phyloP scores from a whole-genome alignment of 2,113 vertebrate species.

The Plectropomus leopardus region DNA sequence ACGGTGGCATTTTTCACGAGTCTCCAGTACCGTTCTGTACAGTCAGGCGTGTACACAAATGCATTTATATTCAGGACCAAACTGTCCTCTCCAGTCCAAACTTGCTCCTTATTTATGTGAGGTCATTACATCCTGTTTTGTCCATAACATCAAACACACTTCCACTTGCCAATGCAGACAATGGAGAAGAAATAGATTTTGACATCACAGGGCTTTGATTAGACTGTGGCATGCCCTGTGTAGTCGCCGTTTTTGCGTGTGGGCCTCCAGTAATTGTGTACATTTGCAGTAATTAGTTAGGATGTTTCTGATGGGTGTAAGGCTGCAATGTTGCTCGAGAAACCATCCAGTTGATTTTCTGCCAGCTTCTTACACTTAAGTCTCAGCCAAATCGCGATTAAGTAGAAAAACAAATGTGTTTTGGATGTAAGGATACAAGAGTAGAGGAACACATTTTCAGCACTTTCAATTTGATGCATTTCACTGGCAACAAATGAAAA shows the following conservation, averaged over 20 bases:
- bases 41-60: background rate
- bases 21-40: slow-evolving; percentile 23
- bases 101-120: slow-evolving; percentile 60
- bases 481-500: background rate
- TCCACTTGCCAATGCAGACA: slow-evolving; percentile 68
- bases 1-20: slow-evolving; percentile 22
- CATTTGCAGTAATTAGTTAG: slow-evolving; percentile 52
- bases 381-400: slow-evolving; percentile 24
- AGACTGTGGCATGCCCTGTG: slow-evolving; percentile 20
- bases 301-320: slow-evolving; percentile 41
- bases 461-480: background rate
- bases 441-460: background rate
- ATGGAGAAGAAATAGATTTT: slow-evolving; percentile 78
- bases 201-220: slow-evolving; percentile 74
- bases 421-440: background rate
- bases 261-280: slow-evolving; percentile 38
- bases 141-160: slow-evolving; percentile 71
- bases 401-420: slow-evolving; percentile 16
- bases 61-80: background rate
- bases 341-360: slow-evolving; percentile 40
- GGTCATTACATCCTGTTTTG: slow-evolving; percentile 82
- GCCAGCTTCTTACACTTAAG: slow-evolving; percentile 18
- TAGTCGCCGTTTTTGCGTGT: slow-evolving; percentile 20
- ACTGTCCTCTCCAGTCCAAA: slow-evolving; percentile 44
- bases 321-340: slow-evolving; percentile 16